Conservation (phyloP, 37 sponge, comb jelly and placozoan genomes). For the Lycopodina hypogea region DNA sequence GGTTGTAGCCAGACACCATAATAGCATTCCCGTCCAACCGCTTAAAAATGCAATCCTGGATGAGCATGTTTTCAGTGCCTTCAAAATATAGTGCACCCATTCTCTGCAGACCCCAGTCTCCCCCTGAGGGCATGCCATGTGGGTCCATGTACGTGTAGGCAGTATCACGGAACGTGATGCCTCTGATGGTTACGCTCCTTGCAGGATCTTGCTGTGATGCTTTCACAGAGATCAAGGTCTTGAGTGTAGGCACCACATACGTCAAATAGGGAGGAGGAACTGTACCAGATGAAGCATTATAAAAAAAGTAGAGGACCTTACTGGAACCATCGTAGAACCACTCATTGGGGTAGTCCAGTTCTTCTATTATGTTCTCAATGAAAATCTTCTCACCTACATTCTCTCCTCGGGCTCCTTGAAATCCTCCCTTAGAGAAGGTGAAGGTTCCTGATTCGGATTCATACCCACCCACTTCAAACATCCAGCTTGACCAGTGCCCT, state of each 20-base stretch:
- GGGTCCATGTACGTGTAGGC: slow-evolving; percentile 56
- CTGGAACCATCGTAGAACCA: slow-evolving; percentile 56
- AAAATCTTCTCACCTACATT: slow-evolving; percentile 48
- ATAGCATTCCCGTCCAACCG: slow-evolving; percentile 66
- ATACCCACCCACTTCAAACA: slow-evolving; percentile 48
- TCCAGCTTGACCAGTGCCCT: slow-evolving; percentile 71
- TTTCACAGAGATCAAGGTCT: slow-evolving; percentile 21
- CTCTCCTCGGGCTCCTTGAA: slow-evolving; percentile 68
- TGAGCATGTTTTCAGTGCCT: slow-evolving; percentile 27
- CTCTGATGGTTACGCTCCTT: slow-evolving; percentile 19
- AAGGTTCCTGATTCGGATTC: slow-evolving; percentile 20
- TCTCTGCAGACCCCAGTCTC: slow-evolving; percentile 62
- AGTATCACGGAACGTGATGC: slow-evolving; percentile 54
- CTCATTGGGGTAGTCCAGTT: slow-evolving; percentile 66
- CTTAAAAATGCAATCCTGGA: slow-evolving; percentile 43
- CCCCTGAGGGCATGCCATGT: slow-evolving; percentile 65
- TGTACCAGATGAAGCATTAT: slow-evolving; percentile 29
- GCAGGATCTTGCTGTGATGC: slow-evolving; percentile 36
- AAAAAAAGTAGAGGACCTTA: slow-evolving; percentile 48
- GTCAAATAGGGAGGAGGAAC: slow-evolving; percentile 28
- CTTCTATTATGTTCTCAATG: slow-evolving; percentile 59
- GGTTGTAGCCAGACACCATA: slow-evolving; percentile 42
- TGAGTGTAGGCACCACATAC: slow-evolving; percentile 32
- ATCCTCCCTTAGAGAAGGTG: slow-evolving; percentile 59
- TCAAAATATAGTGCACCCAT: slow-evolving; percentile 58